phyloP scores from a whole-genome alignment of 2,797 vertebrate genomes.

The Hydrocynus forskahlii region DNA sequence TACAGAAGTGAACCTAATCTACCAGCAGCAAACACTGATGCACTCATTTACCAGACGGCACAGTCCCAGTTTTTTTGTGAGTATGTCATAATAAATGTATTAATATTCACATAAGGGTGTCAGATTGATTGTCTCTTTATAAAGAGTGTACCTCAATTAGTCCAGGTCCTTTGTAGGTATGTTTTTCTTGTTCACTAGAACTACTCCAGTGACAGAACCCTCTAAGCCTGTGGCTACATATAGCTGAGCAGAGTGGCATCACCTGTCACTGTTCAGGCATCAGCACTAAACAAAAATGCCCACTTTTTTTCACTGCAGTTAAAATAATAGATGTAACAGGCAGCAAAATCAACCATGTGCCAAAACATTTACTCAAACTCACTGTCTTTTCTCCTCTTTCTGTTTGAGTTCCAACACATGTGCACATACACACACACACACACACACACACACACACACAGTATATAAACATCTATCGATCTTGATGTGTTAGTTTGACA shows the following conservation, averaged over 20 bases:
- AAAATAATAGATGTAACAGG: neutral
- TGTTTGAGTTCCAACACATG: neutral
- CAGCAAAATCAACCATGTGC: neutral
- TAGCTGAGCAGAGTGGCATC: neutral
- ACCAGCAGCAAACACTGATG: neutral
- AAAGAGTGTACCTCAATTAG: neutral
- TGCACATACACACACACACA: too few species aligned
- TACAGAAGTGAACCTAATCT: neutral
- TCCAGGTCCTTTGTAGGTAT: neutral
- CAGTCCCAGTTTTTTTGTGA: neutral
- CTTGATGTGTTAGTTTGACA: too few species aligned
- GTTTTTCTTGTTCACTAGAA: neutral
- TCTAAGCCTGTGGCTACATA: neutral
- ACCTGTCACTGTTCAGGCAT: slow-evolving; percentile 3
- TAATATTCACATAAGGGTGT: neutral
- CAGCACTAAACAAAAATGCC: neutral
- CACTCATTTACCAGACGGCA: slow-evolving; percentile 2
- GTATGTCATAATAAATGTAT: neutral
- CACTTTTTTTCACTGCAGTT: neutral
- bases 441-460: too few species aligned
- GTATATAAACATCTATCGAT: too few species aligned
- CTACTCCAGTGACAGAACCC: neutral
- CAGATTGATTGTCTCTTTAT: neutral
- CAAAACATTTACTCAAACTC: slow-evolving; percentile 10
- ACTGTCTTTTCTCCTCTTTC: neutral